Base-by-base conservation (phyloP, 2,113 vertebrate species). In the Lampris incognitus region DNA sequence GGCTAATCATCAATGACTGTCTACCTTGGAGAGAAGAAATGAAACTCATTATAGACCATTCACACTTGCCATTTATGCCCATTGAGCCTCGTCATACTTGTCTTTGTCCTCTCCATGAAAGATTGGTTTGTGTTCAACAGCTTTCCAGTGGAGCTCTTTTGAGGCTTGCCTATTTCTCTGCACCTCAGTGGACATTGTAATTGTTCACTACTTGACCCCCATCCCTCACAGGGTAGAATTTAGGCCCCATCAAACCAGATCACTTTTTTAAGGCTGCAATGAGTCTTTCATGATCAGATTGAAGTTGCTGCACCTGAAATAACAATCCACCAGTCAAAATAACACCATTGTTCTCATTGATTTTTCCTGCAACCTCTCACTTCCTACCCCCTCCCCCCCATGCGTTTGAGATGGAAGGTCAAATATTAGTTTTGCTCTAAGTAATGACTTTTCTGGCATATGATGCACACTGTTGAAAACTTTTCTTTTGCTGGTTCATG, bases 41-140 rank as follows among this genome's bases (percentile, higher is more conserved):
- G 36, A 77, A 78, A 63, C 76, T 41, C 6, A 39, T 62, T 72
- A 74, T 49, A 42, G 49, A 54, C 11, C 66, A 39, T 0, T 9
- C 11, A 46, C 57, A 50, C 54, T 66, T 46, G n/a, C 60, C 36
- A 66, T 78, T 74, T 77, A 76, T 55, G 39, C 68, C 71, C 7
- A 4, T 13, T 78, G 84, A 73, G 79, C 78, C 73, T 40, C 82
- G 70, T 64, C 69, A 73, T 72, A 74, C 74, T 76, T 81, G 74
- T 70, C 64, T 87, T 54, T 9, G 49, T 69, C 52, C 39, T 49
- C 48, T 74, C 44, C 38, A 37, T 57, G 49, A 82, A 72, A 81
- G 72, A 41, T 77, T 79, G 71, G 76, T 67, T 74, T 58, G 46
- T 78, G 48, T 11, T 59, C 24, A 68, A 69, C 37, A 68, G 38